A percentile compares a stretch with the other conserved stretches of the same genome.
These are phyloP conservation scores for Epizoanthus fatuus DNA, from an alignment of 92 coral and sea anemone genomes.

Conservation along the genomic window DNA sequence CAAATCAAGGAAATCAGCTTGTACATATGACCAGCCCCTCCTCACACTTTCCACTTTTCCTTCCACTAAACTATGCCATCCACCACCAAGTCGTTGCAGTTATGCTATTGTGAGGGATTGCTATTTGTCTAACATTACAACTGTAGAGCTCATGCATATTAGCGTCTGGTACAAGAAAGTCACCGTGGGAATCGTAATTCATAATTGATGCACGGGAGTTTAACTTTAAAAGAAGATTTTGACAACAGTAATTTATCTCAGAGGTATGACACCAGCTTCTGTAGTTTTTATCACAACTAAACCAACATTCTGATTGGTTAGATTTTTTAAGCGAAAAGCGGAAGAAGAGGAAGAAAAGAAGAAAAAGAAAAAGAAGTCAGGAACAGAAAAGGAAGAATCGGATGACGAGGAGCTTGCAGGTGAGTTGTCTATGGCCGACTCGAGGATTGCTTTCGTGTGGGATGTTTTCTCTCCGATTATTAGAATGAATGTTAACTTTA, in stretches of 20 bases:
- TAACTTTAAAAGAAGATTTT: not conserved
- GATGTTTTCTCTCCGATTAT: not conserved
- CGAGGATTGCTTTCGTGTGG: not conserved
- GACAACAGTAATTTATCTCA: no score
- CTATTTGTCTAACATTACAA: no score
- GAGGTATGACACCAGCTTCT: not conserved
- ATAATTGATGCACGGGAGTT: not conserved
- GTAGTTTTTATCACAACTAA: no score
- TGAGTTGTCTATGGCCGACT: not conserved
- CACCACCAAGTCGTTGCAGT: no score
- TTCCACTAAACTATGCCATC: no score
- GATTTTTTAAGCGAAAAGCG: constrained; percentile 89
- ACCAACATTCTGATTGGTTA: constrained; percentile 29
- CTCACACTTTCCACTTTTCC: no score
- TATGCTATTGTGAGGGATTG: no score
- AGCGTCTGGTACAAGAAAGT: no score
- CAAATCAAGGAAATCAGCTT: no score
- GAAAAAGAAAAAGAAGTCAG: constrained; percentile 36
- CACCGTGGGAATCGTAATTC: no score
- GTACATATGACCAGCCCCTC: no score
- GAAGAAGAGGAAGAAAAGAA: constrained; percentile 59
- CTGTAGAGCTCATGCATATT: no score
- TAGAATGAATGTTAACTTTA: not conserved
- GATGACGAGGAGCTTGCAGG: constrained; percentile 34
- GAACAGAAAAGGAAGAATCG: constrained; percentile 40